Percentiles rank a stretch among this genome's conserved stretches.
Conservation (phyloP, 2,888 invertebrate species). For the Smittia aterrima region DNA sequence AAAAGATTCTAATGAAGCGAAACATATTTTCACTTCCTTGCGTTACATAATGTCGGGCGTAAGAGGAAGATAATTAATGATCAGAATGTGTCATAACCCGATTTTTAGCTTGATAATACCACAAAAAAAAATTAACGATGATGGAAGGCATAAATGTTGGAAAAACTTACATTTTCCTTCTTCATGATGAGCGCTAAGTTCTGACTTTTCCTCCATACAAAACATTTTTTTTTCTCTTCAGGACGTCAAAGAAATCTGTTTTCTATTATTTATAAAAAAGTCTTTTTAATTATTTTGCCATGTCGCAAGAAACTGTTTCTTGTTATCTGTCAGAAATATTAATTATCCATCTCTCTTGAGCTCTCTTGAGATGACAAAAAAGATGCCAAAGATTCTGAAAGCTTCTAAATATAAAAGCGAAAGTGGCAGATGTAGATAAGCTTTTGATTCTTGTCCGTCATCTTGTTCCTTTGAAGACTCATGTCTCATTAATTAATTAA, state of each 20-base stretch:
- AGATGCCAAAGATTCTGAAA: background rate
- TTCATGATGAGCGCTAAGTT: too few relatives aligned
- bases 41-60: background rate
- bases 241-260: background rate
- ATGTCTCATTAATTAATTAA: slow-evolving; percentile 34
- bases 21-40: slow-evolving; percentile 1
- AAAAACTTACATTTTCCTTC: too few relatives aligned
- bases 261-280: background rate
- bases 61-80: slow-evolving; percentile 35
- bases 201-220: background rate
- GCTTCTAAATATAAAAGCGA: background rate
- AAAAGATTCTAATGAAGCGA: background rate
- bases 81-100: slow-evolving; percentile 34
- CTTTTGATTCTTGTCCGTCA: background rate
- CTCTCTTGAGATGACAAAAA: background rate
- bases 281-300: slow-evolving; percentile 12
- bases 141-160: too few relatives aligned
- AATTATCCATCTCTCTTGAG: slow-evolving; percentile 6
- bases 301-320: background rate
- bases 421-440: background rate
- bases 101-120: background rate
- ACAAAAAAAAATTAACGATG: too few relatives aligned
- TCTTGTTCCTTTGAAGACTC: background rate
- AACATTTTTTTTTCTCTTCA: background rate
- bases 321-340: slow-evolving; percentile 2